Evolutionary conservation across 2,113 vertebrate genomes (phyloP).

Genomic region (Podocnemis expansa): DNA sequence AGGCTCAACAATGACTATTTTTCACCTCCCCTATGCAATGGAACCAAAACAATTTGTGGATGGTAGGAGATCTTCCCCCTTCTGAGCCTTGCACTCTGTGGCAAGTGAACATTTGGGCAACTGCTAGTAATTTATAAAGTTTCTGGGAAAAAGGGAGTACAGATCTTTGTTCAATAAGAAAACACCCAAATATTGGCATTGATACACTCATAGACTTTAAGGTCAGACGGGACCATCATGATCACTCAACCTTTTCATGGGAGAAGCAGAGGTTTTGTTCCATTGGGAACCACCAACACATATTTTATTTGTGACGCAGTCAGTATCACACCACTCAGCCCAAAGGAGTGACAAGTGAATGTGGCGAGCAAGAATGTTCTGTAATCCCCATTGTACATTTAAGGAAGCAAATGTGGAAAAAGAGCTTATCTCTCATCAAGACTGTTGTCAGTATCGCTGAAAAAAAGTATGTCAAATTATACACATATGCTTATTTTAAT

Average conservation of each 20-base stretch:
- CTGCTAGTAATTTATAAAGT: background rate
- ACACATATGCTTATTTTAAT: background rate
- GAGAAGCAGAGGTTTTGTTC: background rate
- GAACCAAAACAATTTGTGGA: background rate
- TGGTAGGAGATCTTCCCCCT: background rate
- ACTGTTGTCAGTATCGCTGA: background rate
- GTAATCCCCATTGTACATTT: background rate
- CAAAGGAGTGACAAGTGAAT: background rate
- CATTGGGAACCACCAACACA: no score
- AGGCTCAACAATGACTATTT: background rate
- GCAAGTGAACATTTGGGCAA: background rate
- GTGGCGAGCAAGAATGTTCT: background rate
- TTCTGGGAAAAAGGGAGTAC: background rate
- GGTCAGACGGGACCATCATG: background rate
- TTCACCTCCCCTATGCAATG: background rate
- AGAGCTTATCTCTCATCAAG: background rate
- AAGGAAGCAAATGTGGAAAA: background rate
- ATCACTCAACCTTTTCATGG: background rate
- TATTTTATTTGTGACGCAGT: no score
- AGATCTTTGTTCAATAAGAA: background rate
- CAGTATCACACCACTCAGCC: background rate
- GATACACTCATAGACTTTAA: background rate
- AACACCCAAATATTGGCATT: background rate
- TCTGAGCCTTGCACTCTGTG: background rate
- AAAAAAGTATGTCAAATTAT: background rate